Base-by-base conservation (phyloP, 2,113 vertebrate species). In the Peromyscus leucopus region DNA sequence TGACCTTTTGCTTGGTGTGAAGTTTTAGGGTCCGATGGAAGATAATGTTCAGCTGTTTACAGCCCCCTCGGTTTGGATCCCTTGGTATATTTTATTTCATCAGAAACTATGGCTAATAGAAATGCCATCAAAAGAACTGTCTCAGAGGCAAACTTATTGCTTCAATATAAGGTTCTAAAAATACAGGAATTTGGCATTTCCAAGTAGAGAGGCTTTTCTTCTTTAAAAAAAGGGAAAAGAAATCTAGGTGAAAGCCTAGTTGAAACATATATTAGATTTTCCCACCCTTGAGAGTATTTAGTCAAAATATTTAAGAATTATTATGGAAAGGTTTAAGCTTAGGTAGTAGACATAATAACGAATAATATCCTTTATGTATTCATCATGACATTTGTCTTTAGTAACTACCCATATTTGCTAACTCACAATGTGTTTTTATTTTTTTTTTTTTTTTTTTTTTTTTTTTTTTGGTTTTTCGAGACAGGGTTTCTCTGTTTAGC, bases 81-180 rank as follows among this genome's bases (percentile, higher is more conserved):
- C 67, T 72, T 71, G 51, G 61, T 80, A 33, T 57, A 51, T 74
- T n/a, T 76, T 57, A 51, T 74, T 76, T 48, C 59, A 69, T n/a
- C 91, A 89, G 46, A 84, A 76, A 65, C 90, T 76, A 93, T 78
- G 75, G 57, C 82, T 95, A 78, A 91, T 78, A 82, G 51, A 91
- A 79, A 71, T 72, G 24, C 39, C 89, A 55, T 83, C 69, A 85
- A 97, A 89, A 94, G 93, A 91, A 85, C 78, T 61, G 63, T 46
- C 74, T 85, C 69, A 1, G 74, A 84, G 94, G 69, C 79, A 87
- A 72, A 46, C 86, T 74, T 82, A 89, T 63, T 83, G 21, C 42
- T 97, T 69, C 11, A 92, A 51, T 86, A 19, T 42, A 39, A 61
- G 36, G 5, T 48, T 89, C 85, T 92, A 72, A 88, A 86, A 96